Evolutionary conservation across 2,797 vertebrate genomes (phyloP), one percentile per base, ranked within the genome.

Genomic region (Allobates femoralis): DNA sequence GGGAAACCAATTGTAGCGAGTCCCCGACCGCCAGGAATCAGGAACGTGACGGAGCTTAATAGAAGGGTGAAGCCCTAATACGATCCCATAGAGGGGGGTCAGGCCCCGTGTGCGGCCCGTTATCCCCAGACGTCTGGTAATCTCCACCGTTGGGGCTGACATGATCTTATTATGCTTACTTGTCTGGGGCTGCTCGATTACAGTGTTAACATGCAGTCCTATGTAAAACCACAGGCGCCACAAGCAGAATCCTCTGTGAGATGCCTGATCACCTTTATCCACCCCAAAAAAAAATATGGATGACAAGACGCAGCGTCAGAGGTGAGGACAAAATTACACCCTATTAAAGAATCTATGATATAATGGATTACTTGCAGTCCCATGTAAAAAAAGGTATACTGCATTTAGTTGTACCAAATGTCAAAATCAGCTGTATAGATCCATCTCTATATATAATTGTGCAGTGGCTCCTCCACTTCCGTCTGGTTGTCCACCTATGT

Each of bases 1-100:
- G 51, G 78, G 58, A 41, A 12, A 62, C 78, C 58, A 62, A 80
- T 80, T 80, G 34, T 1, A 46, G 50, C 78, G 64, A 80, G 46
- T 80, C 64, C 5, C 58, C 28, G 56, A 80, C 56, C 78, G 46
- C 56, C 58, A 26, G 78, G 58, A 64, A 64, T 23, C 78, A 5
- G 28, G 62, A 28, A 80, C 19, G 64, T 64, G 37, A 58, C 2
- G 58, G 12, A 80, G 50, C 37, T 34, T 80, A 46, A 11, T 8
- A 46, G 26, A 41, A 26, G 56, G 32, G 8, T 62, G 58, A 64
- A 80, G 46, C 76, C 30, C 51, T 30, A 76, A 30, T 76, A 78
- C 37, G 53, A 58, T 78, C 37, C 58, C 73, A 76, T 30, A 78
- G 76, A 21, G 32, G 30, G 30, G n/a, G n/a, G 64, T 46, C 50